Conservation (phyloP, 2,888 invertebrate genomes). For the Epinotia bilunana region DNA sequence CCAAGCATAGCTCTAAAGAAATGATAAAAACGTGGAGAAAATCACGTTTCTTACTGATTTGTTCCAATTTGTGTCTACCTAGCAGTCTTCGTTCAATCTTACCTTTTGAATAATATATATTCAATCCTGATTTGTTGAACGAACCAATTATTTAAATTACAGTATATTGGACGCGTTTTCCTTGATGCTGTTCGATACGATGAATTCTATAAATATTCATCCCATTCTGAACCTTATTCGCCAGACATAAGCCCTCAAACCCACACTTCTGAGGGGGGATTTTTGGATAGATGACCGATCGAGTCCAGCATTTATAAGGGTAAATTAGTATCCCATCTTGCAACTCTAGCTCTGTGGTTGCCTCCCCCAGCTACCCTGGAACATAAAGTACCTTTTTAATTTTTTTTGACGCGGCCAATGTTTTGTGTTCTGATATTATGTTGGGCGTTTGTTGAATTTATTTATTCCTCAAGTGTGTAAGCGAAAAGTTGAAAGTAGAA, state of each 20-base stretch:
- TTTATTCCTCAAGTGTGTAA: conserved; percentile 10
- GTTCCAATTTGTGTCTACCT: neutral
- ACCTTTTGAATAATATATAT: neutral
- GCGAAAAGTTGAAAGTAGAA: conserved; percentile 1
- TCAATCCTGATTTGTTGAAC: neutral
- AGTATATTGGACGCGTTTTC: neutral
- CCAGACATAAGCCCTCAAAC: neutral
- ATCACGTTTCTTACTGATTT: neutral
- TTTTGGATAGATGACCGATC: neutral
- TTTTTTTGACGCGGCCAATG: conserved; percentile 35
- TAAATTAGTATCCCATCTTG: neutral
- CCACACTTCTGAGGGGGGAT: neutral
- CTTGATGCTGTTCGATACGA: neutral
- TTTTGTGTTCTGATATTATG: conserved; percentile 32
- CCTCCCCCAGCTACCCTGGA: conserved; percentile 32
- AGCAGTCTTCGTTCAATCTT: neutral
- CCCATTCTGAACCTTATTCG: neutral
- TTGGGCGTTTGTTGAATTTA: neutral
- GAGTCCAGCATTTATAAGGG: neutral
- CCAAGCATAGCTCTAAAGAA: neutral
- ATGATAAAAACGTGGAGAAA: neutral
- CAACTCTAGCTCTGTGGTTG: conserved; percentile 1
- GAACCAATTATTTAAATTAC: neutral
- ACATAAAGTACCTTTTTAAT: conserved; percentile 42
- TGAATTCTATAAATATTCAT: neutral